These are phyloP conservation scores for Macrochelys suwanniensis DNA, from an alignment of 2,797 vertebrate genomes.

Conservation along the genomic window DNA sequence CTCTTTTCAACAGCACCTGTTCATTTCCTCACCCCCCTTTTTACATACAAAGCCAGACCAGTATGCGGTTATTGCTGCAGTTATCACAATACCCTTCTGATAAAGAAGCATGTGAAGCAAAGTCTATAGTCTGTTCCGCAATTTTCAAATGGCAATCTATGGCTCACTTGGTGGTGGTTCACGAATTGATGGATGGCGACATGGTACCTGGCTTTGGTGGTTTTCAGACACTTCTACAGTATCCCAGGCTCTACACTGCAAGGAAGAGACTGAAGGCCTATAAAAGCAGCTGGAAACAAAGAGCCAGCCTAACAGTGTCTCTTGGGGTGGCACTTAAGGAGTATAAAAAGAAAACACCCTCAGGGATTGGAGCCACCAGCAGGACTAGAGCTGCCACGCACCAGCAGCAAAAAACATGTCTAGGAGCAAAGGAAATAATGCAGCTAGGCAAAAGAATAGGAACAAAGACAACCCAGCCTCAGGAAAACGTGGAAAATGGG, in stretches of 20 bases:
- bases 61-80: background rate
- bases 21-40: accelerated
- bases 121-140: background rate
- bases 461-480: background rate
- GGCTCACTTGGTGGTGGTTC: background rate
- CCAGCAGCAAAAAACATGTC: background rate
- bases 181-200: background rate
- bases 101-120: background rate
- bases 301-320: background rate
- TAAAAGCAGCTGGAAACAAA: background rate
- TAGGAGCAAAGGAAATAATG: background rate
- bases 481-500: background rate
- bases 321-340: background rate
- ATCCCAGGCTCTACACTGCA: background rate
- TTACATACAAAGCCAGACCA: accelerated
- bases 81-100: background rate
- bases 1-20: background rate
- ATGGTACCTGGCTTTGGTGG: accelerated
- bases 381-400: background rate
- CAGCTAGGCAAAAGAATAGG: background rate
- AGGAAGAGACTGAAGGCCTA: background rate
- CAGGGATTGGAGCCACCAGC: background rate
- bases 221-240: background rate
- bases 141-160: background rate
- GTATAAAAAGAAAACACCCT: background rate